These are phyloP conservation scores for Drosophila lacertosa DNA, from an alignment of 1,140 invertebrate species.

Conservation along the genomic window DNA sequence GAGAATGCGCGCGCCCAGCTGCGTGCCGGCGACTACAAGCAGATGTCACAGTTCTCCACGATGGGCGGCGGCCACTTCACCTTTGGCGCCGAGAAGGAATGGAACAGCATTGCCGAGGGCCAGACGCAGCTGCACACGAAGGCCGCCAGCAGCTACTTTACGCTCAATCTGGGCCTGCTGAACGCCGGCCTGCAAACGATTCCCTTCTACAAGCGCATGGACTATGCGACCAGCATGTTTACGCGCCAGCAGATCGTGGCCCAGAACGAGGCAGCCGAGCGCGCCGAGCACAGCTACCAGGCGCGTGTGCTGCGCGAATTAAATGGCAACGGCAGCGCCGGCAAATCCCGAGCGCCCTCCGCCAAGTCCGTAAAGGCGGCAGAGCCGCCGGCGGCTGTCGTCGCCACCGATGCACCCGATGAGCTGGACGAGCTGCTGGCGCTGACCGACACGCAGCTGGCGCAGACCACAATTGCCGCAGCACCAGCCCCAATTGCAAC, in stretches of 20 bases:
- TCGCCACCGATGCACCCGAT: slow-evolving; percentile 30
- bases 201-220: slow-evolving; percentile 82
- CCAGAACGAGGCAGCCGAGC: slow-evolving; percentile 71
- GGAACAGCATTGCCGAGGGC: slow-evolving; percentile 58
- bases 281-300: slow-evolving; percentile 65
- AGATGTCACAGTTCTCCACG: slow-evolving; percentile 62
- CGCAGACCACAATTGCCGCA: slow-evolving; percentile 6
- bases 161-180: slow-evolving; percentile 64
- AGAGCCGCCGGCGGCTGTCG: not conserved
- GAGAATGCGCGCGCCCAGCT: slow-evolving; percentile 72
- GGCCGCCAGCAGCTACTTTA: slow-evolving; percentile 67
- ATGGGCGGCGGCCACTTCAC: slow-evolving; percentile 74
- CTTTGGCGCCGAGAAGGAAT: slow-evolving; percentile 77
- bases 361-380: slow-evolving; percentile 36
- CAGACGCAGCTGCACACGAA: slow-evolving; percentile 59
- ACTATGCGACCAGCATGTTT: slow-evolving; percentile 66
- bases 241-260: slow-evolving; percentile 55
- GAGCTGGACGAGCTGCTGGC: slow-evolving; percentile 76
- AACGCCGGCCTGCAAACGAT: slow-evolving; percentile 75
- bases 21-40: slow-evolving; percentile 69
- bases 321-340: slow-evolving; percentile 31
- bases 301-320: slow-evolving; percentile 52
- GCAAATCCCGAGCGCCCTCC: slow-evolving; percentile 37
- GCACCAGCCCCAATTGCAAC: slow-evolving; percentile 33
- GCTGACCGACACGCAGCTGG: slow-evolving; percentile 51